Conservation (phyloP, 2,797 vertebrate species). For the Pyrocephalus nanus region DNA sequence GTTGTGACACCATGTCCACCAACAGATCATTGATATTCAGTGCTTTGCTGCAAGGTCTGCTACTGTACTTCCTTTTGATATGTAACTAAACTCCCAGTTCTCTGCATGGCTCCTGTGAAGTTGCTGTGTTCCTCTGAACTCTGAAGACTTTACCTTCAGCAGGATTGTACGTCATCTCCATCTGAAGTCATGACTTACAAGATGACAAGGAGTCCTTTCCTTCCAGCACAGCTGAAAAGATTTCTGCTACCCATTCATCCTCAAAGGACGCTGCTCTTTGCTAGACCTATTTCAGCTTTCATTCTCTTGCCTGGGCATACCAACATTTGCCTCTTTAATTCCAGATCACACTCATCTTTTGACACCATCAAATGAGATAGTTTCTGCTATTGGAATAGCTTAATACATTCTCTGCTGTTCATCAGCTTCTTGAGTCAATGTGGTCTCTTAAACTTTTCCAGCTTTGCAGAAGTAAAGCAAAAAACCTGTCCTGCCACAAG, state of each 20-base stretch:
- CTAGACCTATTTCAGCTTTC: background rate
- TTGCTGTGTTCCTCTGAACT: background rate
- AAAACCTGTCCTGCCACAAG: background rate
- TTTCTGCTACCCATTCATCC: background rate
- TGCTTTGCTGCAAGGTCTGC: background rate
- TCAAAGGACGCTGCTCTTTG: background rate
- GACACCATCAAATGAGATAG: background rate
- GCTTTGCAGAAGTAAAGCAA: background rate
- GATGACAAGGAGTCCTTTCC: background rate
- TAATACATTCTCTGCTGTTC: background rate
- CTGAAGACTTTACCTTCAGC: background rate
- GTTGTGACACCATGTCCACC: background rate
- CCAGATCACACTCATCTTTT: background rate
- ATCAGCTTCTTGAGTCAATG: background rate
- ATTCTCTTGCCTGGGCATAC: background rate
- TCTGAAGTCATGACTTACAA: background rate
- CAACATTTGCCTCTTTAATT: background rate
- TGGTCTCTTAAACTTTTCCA: background rate
- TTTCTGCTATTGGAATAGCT: background rate
- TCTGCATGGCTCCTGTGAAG: background rate
- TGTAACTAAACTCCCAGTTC: background rate
- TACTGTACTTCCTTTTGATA: background rate
- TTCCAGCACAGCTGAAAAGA: background rate
- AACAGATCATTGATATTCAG: background rate
- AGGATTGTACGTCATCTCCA: background rate